Base-by-base conservation (phyloP, 2,888 invertebrate species). In the Chloroclystis v-ata region DNA sequence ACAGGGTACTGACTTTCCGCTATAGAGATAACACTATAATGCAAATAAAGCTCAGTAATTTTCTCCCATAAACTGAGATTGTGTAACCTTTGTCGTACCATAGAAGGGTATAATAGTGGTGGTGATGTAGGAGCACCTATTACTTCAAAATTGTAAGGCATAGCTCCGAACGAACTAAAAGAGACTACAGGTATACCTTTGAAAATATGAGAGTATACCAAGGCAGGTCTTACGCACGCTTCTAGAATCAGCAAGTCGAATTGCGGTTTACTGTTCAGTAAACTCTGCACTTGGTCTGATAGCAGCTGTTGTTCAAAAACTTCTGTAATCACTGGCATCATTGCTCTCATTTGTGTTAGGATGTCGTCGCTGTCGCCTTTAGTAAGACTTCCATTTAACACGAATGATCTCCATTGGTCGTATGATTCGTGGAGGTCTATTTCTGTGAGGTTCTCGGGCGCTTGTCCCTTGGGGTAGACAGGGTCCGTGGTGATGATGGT, bases 401-500 rank as follows among this genome's bases (percentile, higher is more conserved):
- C 26, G 2, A 50, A 7, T 5, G 20, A 6, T 46, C 46, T 24
- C 42, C 33, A 75, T 53, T 71, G 61, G 4, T 52, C 28, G 12
- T 72, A 72, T 0, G 72, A 65, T 13, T 72, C 64, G 14, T 69
- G 62, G 0, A 78, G 32, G 35, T 76, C 67, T 6, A 83, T 75
- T 60, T 82, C 77, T 9, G 62, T 81, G 1, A 83, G 59, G 50
- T 86, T 89, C 1, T 25, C 10, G 1, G 72, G 74, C 0, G 65
- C 4, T 30, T 57, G 10, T 13, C 61, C 76, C 49, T 70, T 63
- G 0, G 63, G 52, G 16, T 66, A 81, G 0, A 52, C 67, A 5
- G 87, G 84, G 49, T 87, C 61, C 14, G 89, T 43, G 1, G 89
- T 86, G 0, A 87, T 55, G 0, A 85, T 65, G 0, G 77, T 69